These are phyloP conservation scores for Alentia gelatinosa DNA, from an alignment of 2,888 invertebrate genomes.

Conservation along the genomic window DNA sequence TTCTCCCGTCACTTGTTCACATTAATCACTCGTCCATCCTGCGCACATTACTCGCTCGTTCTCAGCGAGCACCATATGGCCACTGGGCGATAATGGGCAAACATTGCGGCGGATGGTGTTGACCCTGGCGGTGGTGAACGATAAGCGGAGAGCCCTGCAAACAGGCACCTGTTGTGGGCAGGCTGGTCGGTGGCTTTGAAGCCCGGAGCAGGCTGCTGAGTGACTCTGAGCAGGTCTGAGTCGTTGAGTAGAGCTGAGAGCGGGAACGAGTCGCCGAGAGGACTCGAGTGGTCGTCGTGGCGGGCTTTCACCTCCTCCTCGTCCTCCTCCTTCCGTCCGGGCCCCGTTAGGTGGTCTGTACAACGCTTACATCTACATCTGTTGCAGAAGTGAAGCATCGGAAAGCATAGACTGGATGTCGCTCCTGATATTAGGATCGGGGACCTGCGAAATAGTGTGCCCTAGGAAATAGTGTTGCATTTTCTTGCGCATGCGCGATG, in stretches of 20 bases:
- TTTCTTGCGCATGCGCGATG: too few species aligned
- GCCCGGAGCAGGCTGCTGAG: background rate
- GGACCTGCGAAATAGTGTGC: too few species aligned
- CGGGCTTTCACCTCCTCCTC: background rate
- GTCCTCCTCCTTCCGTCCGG: background rate
- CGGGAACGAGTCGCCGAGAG: background rate
- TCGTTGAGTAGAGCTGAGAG: background rate
- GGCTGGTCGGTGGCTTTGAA: background rate
- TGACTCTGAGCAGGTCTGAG: background rate
- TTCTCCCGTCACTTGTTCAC: background rate
- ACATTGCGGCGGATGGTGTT: background rate
- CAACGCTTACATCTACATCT: too few species aligned
- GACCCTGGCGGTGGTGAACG: background rate
- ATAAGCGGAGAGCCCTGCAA: background rate
- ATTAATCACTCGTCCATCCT: slow-evolving; percentile 4
- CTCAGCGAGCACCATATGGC: background rate
- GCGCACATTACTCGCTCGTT: background rate
- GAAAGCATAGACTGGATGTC: too few species aligned
- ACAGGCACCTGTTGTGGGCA: background rate
- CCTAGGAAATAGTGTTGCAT: too few species aligned
- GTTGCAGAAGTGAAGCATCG: too few species aligned
- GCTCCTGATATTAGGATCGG: too few species aligned
- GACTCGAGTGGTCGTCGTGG: background rate
- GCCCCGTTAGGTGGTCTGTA: too few species aligned
- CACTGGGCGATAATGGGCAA: background rate